Evolutionary conservation across 2,797 vertebrate genomes (phyloP).

Genomic region (Sternotherus odoratus): DNA sequence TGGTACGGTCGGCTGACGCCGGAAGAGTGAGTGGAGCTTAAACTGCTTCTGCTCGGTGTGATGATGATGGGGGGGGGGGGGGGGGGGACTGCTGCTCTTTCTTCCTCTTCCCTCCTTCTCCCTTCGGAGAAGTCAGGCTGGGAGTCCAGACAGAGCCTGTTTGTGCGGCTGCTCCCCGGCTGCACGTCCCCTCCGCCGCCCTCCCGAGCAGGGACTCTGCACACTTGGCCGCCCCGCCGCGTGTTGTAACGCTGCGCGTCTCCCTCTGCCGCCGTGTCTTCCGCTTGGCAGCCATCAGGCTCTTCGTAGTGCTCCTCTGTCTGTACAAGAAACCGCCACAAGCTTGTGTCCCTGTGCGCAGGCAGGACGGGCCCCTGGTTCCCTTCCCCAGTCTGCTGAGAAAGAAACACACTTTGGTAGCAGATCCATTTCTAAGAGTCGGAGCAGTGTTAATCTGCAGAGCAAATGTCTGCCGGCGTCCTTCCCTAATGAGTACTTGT

Average conservation of each 20-base stretch:
- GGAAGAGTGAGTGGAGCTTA: not conserved
- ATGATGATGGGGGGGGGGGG: not conserved
- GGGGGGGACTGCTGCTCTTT: too few species aligned
- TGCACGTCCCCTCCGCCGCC: not conserved
- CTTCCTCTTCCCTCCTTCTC: too few species aligned
- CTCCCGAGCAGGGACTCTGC: not conserved
- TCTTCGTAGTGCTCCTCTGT: not conserved
- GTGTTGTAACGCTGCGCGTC: constrained; percentile 43
- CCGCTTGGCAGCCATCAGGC: constrained; percentile 72
- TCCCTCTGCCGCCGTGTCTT: constrained; percentile 12
- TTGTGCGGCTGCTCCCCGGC: not conserved
- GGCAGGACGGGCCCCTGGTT: not conserved
- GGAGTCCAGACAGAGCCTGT: not conserved
- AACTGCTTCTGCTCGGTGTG: not conserved
- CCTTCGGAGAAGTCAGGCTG: not conserved
- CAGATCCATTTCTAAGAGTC: not conserved
- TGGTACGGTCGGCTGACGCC: not conserved
- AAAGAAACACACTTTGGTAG: not conserved
- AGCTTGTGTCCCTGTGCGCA: not conserved
- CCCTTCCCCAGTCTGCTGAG: not conserved
- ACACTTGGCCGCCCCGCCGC: constrained; percentile 48
- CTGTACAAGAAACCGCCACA: not conserved
- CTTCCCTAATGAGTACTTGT: not conserved
- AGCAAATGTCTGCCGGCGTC: not conserved
- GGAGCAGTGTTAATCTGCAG: not conserved